These are phyloP conservation scores for Agrochola lychnidis DNA, from an alignment of 2,888 invertebrate species.

Conservation along the genomic window DNA sequence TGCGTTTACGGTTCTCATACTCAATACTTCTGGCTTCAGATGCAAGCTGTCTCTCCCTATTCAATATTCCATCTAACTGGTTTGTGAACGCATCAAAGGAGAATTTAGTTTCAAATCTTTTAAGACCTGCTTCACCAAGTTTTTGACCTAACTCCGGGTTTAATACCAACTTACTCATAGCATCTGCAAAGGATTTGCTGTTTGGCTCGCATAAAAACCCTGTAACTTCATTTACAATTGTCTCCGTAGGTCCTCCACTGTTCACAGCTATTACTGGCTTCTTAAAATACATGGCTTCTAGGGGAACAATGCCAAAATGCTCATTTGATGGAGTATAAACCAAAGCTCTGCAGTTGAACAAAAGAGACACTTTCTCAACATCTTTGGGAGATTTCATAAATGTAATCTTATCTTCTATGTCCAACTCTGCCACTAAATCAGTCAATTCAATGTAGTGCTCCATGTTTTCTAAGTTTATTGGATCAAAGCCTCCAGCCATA, in stretches of 20 bases:
- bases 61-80: constrained; percentile 91
- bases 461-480: constrained; percentile 96
- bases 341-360: constrained; percentile 94
- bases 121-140: constrained; percentile 94
- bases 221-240: constrained; percentile 94
- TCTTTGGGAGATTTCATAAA: constrained; percentile 97
- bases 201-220: constrained; percentile 95
- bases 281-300: constrained; percentile 98
- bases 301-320: constrained; percentile 99
- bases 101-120: constrained; percentile 94
- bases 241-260: constrained; percentile 98
- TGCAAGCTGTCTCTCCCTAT: constrained; percentile 84
- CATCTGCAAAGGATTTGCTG: constrained; percentile 93
- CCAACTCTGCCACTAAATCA: constrained; percentile 91
- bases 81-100: constrained; percentile 95
- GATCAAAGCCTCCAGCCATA: constrained; percentile 99
- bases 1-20: constrained; percentile 82
- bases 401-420: constrained; percentile 93
- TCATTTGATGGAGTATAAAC: constrained; percentile 99
- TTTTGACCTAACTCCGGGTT: constrained; percentile 91
- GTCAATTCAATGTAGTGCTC: constrained; percentile 95
- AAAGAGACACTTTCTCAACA: constrained; percentile 94
- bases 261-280: constrained; percentile 98
- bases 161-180: constrained; percentile 93
- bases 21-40: constrained; percentile 85